Conservation (phyloP, 2,797 vertebrate species). For the Lithobates sylvaticus region DNA sequence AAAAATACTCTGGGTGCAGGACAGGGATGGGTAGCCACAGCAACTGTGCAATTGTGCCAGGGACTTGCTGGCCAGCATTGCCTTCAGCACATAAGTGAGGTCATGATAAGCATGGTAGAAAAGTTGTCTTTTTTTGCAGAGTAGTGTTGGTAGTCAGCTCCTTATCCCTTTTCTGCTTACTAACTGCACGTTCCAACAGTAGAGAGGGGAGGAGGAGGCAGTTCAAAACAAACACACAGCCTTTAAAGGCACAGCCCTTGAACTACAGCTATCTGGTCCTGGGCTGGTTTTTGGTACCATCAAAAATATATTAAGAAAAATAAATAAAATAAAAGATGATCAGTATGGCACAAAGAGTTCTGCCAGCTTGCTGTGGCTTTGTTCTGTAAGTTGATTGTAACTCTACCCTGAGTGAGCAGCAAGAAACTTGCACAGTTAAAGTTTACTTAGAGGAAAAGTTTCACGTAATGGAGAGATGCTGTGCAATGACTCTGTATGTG, state of each 20-base stretch:
- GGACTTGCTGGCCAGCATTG: constrained; percentile 4
- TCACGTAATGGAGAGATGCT: neutral
- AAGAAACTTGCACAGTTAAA: neutral
- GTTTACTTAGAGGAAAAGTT: constrained; percentile 5
- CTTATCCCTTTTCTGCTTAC: constrained; percentile 55
- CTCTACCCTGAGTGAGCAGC: neutral
- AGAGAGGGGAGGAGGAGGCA: constrained; percentile 56
- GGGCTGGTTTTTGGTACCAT: neutral
- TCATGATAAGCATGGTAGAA: neutral
- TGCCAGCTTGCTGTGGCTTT: neutral
- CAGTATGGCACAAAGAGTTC: neutral
- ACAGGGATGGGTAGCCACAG: constrained; percentile 52
- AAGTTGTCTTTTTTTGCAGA: constrained; percentile 39
- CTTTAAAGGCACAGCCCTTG: constrained; percentile 59
- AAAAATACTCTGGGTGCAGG: constrained; percentile 19
- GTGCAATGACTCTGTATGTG: neutral
- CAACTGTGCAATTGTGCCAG: constrained; percentile 27
- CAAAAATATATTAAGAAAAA: too few relatives aligned
- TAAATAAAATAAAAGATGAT: neutral
- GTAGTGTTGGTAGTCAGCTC: constrained; percentile 34
- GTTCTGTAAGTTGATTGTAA: neutral
- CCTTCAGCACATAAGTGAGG: neutral
- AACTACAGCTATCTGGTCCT: constrained; percentile 40
- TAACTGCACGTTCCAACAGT: constrained; percentile 54
- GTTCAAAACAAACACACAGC: constrained; percentile 60